Conservation (phyloP, 2,888 invertebrate species). For the Lysandra bellargus region DNA sequence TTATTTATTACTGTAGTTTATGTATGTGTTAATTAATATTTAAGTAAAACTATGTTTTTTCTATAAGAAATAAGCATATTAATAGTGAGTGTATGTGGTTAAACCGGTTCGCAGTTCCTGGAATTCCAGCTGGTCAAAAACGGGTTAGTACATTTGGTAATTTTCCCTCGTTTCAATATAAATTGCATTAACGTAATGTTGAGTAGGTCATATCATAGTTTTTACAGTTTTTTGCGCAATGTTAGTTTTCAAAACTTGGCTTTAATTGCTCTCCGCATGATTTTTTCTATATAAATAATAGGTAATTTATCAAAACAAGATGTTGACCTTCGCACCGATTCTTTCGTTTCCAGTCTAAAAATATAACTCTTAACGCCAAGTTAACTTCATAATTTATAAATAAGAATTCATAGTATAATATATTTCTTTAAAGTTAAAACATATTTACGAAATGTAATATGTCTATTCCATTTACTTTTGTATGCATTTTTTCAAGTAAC, state of each 20-base stretch:
- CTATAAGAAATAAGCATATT: neutral
- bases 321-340: constrained; percentile 41
- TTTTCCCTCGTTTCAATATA: constrained; percentile 31
- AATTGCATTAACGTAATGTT: constrained; percentile 12
- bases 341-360: constrained; percentile 35
- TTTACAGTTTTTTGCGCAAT: neutral
- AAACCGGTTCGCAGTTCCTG: constrained; percentile 48
- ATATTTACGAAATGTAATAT: neutral
- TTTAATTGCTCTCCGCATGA: neutral
- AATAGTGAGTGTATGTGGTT: constrained; percentile 42
- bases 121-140: constrained; percentile 61
- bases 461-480: neutral
- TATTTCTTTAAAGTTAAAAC: neutral
- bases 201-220: constrained; percentile 1
- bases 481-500: neutral
- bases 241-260: neutral
- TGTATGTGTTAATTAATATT: constrained; percentile 45
- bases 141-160: constrained; percentile 46
- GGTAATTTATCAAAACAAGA: constrained; percentile 33
- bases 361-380: constrained; percentile 24
- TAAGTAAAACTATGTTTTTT: constrained; percentile 38
- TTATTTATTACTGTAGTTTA: constrained; percentile 41
- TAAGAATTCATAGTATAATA: neutral
- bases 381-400: constrained; percentile 25
- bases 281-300: neutral